Conservation (phyloP, 2,888 invertebrate genomes). For the Metacarcinus magister region DNA sequence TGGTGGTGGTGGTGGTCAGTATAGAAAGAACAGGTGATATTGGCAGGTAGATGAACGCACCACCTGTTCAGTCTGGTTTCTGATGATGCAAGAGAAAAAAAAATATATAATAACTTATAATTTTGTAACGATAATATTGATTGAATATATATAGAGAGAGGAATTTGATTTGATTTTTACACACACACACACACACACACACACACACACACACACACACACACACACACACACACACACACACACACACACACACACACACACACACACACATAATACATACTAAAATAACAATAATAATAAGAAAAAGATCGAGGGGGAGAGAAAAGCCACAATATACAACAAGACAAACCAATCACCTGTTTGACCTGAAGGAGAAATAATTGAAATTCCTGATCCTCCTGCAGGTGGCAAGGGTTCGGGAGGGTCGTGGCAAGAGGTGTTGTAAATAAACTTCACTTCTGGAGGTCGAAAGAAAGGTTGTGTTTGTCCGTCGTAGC, state of each 20-base stretch:
- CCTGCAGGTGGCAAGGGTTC: not conserved
- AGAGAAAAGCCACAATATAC: not conserved
- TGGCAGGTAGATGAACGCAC: not conserved
- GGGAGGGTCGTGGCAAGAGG: not conserved
- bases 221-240: slow-evolving; percentile 28
- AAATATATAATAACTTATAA: too few relatives aligned
- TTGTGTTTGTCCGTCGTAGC: not conserved
- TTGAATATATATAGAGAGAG: too few relatives aligned
- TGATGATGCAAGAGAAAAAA: not conserved
- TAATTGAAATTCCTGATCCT: not conserved
- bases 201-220: slow-evolving; percentile 26
- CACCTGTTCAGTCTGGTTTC: not conserved
- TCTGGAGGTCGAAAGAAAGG: not conserved
- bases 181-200: not conserved
- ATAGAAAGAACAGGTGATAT: not conserved
- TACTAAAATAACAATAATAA: not conserved
- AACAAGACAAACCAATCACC: not conserved
- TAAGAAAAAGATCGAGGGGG: not conserved
- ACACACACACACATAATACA: not conserved
- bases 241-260: slow-evolving; percentile 41
- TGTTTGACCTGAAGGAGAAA: not conserved
- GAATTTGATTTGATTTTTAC: not conserved
- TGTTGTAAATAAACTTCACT: not conserved
- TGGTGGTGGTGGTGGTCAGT: not conserved
- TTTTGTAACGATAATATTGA: too few relatives aligned